These are phyloP conservation scores for Tachysurus vachellii DNA, from an alignment of 2,113 vertebrate genomes.

Conservation along the genomic window DNA sequence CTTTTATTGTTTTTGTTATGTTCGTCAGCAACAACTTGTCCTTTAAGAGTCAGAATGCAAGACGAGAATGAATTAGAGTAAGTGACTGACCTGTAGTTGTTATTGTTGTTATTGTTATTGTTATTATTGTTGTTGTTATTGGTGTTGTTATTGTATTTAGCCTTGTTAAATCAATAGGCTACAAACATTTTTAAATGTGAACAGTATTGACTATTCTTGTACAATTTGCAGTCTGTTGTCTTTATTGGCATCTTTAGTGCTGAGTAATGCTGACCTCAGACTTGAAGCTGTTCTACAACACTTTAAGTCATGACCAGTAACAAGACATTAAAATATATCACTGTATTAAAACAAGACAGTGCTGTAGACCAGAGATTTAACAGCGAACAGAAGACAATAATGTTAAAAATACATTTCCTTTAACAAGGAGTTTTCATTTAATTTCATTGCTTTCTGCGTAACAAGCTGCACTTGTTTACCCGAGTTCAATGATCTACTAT, in stretches of 20 bases:
- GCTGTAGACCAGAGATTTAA: neutral
- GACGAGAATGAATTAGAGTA: constrained; percentile 71
- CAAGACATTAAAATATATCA: neutral
- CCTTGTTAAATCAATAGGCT: neutral
- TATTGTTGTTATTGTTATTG: neutral
- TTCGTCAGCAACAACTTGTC: constrained; percentile 53
- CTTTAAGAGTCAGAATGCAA: constrained; percentile 56
- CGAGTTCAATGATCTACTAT: no score
- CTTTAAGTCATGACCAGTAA: neutral
- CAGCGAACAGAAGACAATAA: neutral
- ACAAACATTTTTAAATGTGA: neutral
- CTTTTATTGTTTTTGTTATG: neutral
- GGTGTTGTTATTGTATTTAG: neutral
- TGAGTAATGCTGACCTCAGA: neutral
- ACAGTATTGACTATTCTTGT: neutral
- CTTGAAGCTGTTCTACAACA: neutral
- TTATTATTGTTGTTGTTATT: neutral
- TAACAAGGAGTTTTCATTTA: neutral
- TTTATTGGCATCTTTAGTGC: neutral
- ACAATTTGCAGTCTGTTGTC: neutral
- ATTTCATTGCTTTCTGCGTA: neutral
- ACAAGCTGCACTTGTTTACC: neutral
- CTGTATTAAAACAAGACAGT: neutral
- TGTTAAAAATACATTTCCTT: neutral
- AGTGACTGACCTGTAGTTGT: constrained; percentile 49